A percentile compares a stretch with the other conserved stretches of the same genome.
phyloP scores from a whole-genome alignment of 2,113 vertebrate species.

The Tragelaphus scriptus region DNA sequence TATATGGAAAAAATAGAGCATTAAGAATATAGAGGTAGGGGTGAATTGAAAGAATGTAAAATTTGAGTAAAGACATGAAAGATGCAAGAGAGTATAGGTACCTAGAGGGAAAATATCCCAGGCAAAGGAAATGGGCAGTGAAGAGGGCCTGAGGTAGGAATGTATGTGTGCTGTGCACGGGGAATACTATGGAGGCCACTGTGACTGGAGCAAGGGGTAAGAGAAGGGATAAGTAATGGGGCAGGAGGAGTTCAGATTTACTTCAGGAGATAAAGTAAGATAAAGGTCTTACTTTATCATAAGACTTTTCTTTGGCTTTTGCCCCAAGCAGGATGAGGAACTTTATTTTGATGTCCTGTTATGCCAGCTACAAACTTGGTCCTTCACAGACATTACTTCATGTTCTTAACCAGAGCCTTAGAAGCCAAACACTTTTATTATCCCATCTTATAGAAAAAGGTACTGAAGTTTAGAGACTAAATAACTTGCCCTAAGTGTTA shows the following conservation, averaged over 20 bases:
- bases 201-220: neutral
- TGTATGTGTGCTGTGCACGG: neutral
- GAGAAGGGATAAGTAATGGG: neutral
- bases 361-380: neutral
- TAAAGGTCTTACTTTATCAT: no score
- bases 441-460: neutral
- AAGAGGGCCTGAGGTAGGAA: neutral
- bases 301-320: slow-evolving; percentile 11
- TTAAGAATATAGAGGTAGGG: neutral
- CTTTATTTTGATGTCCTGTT: neutral
- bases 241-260: neutral
- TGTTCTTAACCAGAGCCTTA: neutral
- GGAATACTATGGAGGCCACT: neutral
- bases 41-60: neutral
- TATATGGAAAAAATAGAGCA: neutral
- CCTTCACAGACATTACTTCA: neutral
- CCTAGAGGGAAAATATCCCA: neutral
- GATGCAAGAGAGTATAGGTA: neutral
- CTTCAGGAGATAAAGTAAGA: no score
- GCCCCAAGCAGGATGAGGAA: neutral
- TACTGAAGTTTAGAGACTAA: neutral
- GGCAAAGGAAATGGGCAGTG: neutral
- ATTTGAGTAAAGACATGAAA: neutral
- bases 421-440: neutral
- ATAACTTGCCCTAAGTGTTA: neutral